Percentiles rank a stretch among this genome's conserved stretches.
Evolutionary conservation across 2,797 vertebrate species (phyloP).

Genomic region (Pseudochirops corinnae): DNA sequence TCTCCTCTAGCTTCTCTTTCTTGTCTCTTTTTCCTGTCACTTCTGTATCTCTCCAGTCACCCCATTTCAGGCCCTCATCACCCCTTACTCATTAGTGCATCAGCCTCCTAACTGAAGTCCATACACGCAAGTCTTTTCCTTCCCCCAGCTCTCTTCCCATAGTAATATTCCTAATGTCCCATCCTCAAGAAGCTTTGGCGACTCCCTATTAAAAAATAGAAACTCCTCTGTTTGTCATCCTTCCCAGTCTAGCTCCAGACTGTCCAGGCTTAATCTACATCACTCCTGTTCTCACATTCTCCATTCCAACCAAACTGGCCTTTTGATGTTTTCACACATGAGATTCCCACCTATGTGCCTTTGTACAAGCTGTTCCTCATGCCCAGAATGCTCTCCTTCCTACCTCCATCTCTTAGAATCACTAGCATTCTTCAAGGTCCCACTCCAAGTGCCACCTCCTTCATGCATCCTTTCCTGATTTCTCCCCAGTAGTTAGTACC

Average conservation of each 20-base stretch:
- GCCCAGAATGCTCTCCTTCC: background rate
- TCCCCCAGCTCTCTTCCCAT: background rate
- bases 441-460: background rate
- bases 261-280: background rate
- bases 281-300: background rate
- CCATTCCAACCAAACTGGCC: background rate
- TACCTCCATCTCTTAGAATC: background rate
- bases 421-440: background rate
- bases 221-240: no score
- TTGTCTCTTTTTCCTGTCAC: background rate
- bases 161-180: background rate
- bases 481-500: background rate
- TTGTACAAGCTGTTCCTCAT: background rate
- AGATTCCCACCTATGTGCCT: background rate
- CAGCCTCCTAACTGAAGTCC: background rate
- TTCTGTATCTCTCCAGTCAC: background rate
- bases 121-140: background rate
- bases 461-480: background rate
- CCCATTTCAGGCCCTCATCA: background rate
- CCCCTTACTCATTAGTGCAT: background rate
- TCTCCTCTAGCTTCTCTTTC: background rate
- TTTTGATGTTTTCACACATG: background rate
- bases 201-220: no score
- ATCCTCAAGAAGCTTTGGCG: background rate
- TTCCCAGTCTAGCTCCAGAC: background rate